Base-by-base conservation (phyloP, 1,140 invertebrate genomes). In the Ditylenchus dipsaci region DNA sequence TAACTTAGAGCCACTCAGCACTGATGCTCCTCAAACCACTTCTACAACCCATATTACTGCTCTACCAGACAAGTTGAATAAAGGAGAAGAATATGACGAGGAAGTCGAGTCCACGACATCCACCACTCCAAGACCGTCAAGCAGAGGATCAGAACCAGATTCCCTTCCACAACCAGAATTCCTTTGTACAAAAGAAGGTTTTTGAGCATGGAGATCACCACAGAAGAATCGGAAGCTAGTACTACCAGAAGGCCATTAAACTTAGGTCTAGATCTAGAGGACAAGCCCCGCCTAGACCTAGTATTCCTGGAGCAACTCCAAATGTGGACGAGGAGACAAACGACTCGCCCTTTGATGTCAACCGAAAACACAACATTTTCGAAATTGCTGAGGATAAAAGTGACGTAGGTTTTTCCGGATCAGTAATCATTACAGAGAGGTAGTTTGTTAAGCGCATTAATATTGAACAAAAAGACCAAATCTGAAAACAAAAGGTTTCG, bases 281-380 rank as follows among this genome's bases (percentile, higher is more conserved):
- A 53, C 49, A 53, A 53, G n/a, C n/a, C 49, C 15, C 8, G 49
- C 13, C 53, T 5, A 29, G 29, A 13, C 13, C 53, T 23, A 56
- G 9, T 56, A 56, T 5, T 56, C 21, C 29, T 5, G 53, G 3
- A 13, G 21, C 53, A 56, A 45, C 38, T 1, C 71, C 47, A 13
- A 67, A 75, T 30, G 47, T 76, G 11, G 71, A 72, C 33, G 71
- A 72, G 38, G 71, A 72, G 49, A 72, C 71, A 3, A 45, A 58
- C 9, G 42, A 57, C 15, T 71, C 65, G 0, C 71, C 71, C 15
- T 72, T 72, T 45, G 71, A 72, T 70, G 45, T 38, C 33, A 38
- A 11, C 33, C 33, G 33, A 38, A 38, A 38, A 38, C 33, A 38
- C 33, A 38, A 38, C 33, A 38, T 38, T 38, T 38, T 38, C 11